phyloP scores from a whole-genome alignment of 2,797 vertebrate species.

The Carapus acus region DNA sequence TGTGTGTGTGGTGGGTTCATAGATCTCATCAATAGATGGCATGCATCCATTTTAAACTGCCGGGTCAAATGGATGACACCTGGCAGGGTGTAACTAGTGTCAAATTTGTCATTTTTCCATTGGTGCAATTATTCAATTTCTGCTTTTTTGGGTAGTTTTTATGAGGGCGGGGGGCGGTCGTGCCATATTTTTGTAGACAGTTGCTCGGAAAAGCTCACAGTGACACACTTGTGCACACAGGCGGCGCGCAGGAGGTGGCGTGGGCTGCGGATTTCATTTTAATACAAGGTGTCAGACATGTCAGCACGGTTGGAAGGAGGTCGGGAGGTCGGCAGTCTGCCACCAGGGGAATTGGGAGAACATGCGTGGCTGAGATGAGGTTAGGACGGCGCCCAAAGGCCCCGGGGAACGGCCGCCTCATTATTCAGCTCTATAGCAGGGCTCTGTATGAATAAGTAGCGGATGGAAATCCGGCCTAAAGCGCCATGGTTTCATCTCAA shows the following conservation, averaged over 20 bases:
- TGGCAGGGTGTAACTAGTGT: no score
- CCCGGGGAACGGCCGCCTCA: constrained; percentile 19
- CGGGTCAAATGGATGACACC: no score
- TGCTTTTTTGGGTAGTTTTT: no score
- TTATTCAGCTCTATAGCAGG: constrained; percentile 39
- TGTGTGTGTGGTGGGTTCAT: constrained; percentile 4
- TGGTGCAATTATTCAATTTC: no score
- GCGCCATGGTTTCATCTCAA: constrained; percentile 10
- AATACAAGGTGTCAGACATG: constrained; percentile 55
- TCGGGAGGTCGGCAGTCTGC: constrained; percentile 45
- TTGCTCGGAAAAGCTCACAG: constrained; percentile 20
- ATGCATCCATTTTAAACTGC: no score
- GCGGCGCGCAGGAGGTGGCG: constrained; percentile 10
- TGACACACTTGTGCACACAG: constrained; percentile 17
- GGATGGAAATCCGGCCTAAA: constrained; percentile 30
- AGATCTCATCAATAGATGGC: no score
- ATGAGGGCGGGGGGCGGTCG: no score
- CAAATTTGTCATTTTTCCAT: neutral
- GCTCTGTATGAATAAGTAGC: constrained; percentile 40
- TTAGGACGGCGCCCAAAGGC: constrained; percentile 32
- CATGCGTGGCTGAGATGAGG: constrained; percentile 35
- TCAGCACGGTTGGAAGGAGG: constrained; percentile 54
- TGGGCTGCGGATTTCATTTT: constrained; percentile 47
- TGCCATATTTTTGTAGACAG: constrained; percentile 4
- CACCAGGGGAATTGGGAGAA: constrained; percentile 34